Conservation (phyloP, 2,113 vertebrate species). For the Rhinolophus sinicus region DNA sequence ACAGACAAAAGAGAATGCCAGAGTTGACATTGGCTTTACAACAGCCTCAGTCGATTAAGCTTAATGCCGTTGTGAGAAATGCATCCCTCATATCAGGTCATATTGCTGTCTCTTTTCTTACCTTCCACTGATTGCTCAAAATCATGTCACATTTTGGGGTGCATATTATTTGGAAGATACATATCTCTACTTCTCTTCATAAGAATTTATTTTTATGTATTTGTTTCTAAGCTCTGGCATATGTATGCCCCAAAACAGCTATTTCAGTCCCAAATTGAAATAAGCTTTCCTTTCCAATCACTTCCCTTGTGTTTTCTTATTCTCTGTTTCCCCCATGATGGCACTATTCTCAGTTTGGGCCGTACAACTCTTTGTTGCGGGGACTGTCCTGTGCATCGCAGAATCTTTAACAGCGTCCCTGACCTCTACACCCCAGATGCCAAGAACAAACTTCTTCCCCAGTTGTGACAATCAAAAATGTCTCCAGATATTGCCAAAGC, state of each 20-base stretch:
- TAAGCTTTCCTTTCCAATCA: neutral
- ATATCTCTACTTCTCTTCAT: neutral
- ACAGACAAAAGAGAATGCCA: neutral
- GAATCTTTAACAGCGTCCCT: neutral
- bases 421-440: too few species aligned
- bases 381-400: rapidly evolving
- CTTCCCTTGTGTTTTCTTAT: neutral
- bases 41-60: neutral
- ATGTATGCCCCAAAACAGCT: neutral
- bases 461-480: neutral
- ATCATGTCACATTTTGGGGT: too few species aligned
- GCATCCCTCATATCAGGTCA: neutral
- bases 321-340: neutral
- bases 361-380: neutral
- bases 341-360: neutral
- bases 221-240: neutral
- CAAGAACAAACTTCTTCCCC: neutral
- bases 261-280: neutral
- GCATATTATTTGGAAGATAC: neutral
- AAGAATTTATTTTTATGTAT: neutral
- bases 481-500: neutral
- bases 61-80: neutral
- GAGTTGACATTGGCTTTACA: neutral
- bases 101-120: neutral
- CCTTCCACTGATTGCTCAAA: neutral